Evolutionary conservation across 2,113 vertebrate genomes (phyloP), one percentile per base, ranked within the genome.

Genomic region (Phalacrocorax aristotelis): DNA sequence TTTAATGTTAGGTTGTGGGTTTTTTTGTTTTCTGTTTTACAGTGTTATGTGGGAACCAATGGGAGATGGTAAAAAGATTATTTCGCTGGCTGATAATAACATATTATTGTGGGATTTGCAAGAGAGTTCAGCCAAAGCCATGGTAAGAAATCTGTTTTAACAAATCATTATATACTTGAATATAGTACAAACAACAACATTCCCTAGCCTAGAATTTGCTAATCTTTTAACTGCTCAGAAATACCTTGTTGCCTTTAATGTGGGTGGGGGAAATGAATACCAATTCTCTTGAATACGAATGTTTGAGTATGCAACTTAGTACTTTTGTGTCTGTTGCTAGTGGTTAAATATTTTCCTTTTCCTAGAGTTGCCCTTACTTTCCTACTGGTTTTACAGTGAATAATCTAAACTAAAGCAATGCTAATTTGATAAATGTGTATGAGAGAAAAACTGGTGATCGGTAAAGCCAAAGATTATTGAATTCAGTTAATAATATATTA

Each of bases 31-130:
- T 93, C 21, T 92, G 13, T 87, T 96, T 95, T 94, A 32, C 98
- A 99, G 99, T 49, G 98, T 99, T 83, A 90, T 98, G 26, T 99
- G 99, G 99, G 99, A 99, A 92, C 99, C 99, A 12, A 98, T 99
- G 98, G 99, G 99, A 66, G 99, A 99, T 0, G 99, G 99, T 70
- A 99, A 98, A 97, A 99, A 98, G 58, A 90, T 99, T 91, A 98
- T 99, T 97, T 99, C 99, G 3, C 95, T 99, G 98, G 99, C 99
- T 27, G 99, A 99, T 98, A 99, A 99, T 95, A 98, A 99, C 55
- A 95, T 99, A 62, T 96, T 99, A 95, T 98, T 99, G 83, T 99
- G 99, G 99, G 99, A 99, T 98, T 98, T 99, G 95, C 98, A 99
- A 96, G 98, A 99, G 93, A 99, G 99, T 98, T 99, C 99, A 88